Base-by-base conservation (phyloP, 2,888 invertebrate genomes). In the Xanthia togata region DNA sequence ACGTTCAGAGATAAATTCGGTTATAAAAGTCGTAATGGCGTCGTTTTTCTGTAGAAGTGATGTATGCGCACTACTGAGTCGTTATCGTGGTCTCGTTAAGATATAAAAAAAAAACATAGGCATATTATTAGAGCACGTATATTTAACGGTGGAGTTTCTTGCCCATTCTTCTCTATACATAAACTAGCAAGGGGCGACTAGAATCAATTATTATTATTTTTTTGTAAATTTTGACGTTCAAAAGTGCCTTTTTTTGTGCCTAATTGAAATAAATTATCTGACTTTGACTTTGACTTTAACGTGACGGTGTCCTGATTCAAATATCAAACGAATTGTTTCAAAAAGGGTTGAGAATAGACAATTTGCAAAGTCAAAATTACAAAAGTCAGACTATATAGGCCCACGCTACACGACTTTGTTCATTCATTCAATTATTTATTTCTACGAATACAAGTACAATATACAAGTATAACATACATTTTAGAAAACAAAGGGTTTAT, bases 61-160 rank as follows among this genome's bases (percentile, higher is more conserved):
- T 81, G 17, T 26, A 31, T 60, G 47, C 26, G 68, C 81, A 70
- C 44, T 59, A 64, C 17, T 55, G 26, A 26, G 44, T 69, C 80
- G 69, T 75, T 79, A 55, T 65, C 53, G 5, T 6, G 53, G 62
- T 74, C 35, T 74, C 17, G 47, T 26, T 44, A 14, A 50, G 20
- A 64, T 23, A 59, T 20, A 35, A 50, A 38, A 70, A 1, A 69
- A 50, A 35, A 9, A 35, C 14, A 8, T 12, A 23, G 12, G 12
- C 31, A 14, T 50, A 59, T 31, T 38, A 76, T 75, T 17, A 44
- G 6, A 76, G 20, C 57, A 71, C 41, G 35, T 44, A 73, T 14
- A 4, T 73, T 50, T 35, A 23, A n/a, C n/a, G n/a, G n/a, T n/a
- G n/a, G n/a, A n/a, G n/a, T n/a, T n/a, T n/a, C n/a, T n/a, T n/a